These are phyloP conservation scores for Leucoraja ocellata DNA, from an alignment of 2,797 vertebrate genomes.

Conservation along the genomic window DNA sequence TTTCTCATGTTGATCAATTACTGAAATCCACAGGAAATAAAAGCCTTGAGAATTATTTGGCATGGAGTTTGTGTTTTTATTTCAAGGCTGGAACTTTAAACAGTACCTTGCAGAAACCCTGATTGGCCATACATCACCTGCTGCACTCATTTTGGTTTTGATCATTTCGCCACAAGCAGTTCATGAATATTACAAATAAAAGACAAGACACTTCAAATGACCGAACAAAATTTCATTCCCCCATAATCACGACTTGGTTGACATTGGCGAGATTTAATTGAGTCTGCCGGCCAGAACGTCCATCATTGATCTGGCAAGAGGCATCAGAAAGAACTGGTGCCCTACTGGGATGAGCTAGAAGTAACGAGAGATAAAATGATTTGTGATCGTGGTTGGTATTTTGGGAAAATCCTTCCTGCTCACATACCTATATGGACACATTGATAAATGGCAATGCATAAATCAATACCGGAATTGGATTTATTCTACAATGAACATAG, in stretches of 20 bases:
- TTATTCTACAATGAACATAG: too few species aligned
- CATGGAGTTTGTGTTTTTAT: background rate
- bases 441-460: too few species aligned
- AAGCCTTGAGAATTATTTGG: background rate
- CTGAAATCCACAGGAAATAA: background rate
- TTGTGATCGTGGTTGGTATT: background rate
- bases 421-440: background rate
- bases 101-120: background rate
- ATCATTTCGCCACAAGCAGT: background rate
- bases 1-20: background rate
- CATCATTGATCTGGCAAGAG: background rate
- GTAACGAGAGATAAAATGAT: too few species aligned
- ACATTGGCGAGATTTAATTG: background rate
- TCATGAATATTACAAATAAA: background rate
- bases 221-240: background rate
- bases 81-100: background rate
- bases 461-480: too few species aligned
- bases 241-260: background rate
- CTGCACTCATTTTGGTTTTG: background rate
- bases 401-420: background rate
- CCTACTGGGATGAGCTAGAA: too few species aligned
- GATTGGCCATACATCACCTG: background rate
- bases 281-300: background rate
- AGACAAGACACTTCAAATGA: background rate
- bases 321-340: too few species aligned